A percentile compares a stretch with the other conserved stretches of the same genome.
Conservation (phyloP, 2,113 vertebrate genomes). For the Myotis brandtii region DNA sequence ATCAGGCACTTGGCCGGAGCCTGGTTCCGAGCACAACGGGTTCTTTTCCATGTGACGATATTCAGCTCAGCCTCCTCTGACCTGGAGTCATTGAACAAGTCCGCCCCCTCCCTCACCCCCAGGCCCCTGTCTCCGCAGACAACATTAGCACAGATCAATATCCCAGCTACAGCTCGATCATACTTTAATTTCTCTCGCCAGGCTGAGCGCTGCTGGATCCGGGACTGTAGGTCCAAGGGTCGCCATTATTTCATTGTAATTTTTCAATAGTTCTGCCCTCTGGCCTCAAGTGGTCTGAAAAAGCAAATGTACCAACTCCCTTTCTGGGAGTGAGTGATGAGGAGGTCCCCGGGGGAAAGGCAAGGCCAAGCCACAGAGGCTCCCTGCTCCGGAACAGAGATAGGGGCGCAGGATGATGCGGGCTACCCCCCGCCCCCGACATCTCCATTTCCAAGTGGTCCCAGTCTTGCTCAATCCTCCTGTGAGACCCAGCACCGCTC, state of each 20-base stretch:
- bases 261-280: neutral
- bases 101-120: neutral
- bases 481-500: neutral
- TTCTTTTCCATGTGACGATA: neutral
- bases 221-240: neutral
- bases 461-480: neutral
- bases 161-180: neutral
- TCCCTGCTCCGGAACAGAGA: neutral
- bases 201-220: neutral
- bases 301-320: neutral
- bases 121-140: neutral
- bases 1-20: rapidly evolving
- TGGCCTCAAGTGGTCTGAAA: neutral
- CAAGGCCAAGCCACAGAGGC: neutral
- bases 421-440: neutral
- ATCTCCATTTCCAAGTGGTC: neutral
- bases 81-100: neutral
- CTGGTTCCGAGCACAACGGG: rapidly evolving
- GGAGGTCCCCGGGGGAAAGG: too few relatives aligned
- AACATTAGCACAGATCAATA: neutral
- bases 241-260: neutral
- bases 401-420: too few relatives aligned
- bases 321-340: neutral
- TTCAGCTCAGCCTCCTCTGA: neutral
- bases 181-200: neutral